These are phyloP conservation scores for Hemiprocne comata DNA, from an alignment of 2,113 vertebrate genomes.

Conservation along the genomic window DNA sequence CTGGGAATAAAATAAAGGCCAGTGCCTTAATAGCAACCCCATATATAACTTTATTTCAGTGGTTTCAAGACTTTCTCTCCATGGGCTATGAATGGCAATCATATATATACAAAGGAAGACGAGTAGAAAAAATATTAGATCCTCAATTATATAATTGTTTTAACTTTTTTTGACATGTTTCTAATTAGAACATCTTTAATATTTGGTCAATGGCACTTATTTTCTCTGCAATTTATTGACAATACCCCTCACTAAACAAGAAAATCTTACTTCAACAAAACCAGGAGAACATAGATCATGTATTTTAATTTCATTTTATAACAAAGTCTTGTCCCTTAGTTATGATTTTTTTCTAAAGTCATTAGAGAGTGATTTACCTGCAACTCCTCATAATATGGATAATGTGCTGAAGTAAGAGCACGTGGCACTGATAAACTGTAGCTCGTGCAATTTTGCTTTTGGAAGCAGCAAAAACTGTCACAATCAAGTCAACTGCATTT, in stretches of 20 bases:
- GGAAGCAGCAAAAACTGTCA: not conserved
- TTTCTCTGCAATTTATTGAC: not conserved
- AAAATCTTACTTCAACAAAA: not conserved
- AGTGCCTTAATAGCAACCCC: not conserved
- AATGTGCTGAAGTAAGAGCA: not conserved
- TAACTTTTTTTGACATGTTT: not conserved
- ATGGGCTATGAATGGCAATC: not conserved
- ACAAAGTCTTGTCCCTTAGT: not conserved
- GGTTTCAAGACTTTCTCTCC: not conserved
- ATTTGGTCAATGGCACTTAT: not conserved
- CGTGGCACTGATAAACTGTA: rapidly evolving
- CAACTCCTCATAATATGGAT: not conserved
- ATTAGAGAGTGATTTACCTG: not conserved
- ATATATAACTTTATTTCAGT: not conserved
- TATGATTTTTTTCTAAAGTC: not conserved
- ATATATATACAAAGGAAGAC: not conserved
- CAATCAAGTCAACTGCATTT: not conserved
- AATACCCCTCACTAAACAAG: not conserved
- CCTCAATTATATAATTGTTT: not conserved
- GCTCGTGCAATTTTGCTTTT: not conserved
- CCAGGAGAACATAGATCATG: rapidly evolving
- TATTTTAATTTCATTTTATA: not conserved
- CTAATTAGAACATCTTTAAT: not conserved
- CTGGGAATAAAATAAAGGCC: not conserved
- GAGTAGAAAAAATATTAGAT: not conserved